phyloP scores from a whole-genome alignment of 2,113 vertebrate genomes.

The Condylura cristata region DNA sequence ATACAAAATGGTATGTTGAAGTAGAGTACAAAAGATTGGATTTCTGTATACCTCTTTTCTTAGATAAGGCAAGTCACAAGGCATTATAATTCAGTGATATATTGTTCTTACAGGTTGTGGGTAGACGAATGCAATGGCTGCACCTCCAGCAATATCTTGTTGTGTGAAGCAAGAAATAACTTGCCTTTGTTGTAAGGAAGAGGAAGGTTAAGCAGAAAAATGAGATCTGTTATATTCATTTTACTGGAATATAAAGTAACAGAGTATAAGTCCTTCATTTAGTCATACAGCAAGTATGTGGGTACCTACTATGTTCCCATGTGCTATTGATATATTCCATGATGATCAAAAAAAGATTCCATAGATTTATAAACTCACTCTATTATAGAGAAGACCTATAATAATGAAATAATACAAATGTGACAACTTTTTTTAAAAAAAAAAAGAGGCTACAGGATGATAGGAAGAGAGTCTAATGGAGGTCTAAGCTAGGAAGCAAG shows the following conservation, averaged over 20 bases:
- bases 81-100: not conserved
- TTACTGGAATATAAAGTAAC: not conserved
- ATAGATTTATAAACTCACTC: not conserved
- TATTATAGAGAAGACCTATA: not conserved
- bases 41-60: not conserved
- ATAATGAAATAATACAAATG: not conserved
- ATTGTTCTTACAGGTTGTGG: not conserved
- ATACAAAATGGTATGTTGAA: conserved; percentile 35
- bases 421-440: not conserved
- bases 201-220: not conserved
- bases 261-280: not conserved
- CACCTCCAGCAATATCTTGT: not conserved
- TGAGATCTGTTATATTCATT: not conserved
- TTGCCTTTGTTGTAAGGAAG: not conserved
- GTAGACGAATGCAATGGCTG: not conserved
- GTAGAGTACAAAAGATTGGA: not conserved
- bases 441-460: not conserved
- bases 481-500: not conserved
- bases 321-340: not conserved
- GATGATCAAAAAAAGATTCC: not conserved
- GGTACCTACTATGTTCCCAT: not conserved
- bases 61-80: conserved; percentile 4
- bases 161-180: too few relatives aligned
- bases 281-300: not conserved
- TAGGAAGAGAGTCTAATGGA: not conserved